A percentile compares a stretch with the other conserved stretches of the same genome.
Evolutionary conservation across 30 jellyfish, hydroid and myxozoan genomes (phyloP).

Genomic region (Mastigias papua): DNA sequence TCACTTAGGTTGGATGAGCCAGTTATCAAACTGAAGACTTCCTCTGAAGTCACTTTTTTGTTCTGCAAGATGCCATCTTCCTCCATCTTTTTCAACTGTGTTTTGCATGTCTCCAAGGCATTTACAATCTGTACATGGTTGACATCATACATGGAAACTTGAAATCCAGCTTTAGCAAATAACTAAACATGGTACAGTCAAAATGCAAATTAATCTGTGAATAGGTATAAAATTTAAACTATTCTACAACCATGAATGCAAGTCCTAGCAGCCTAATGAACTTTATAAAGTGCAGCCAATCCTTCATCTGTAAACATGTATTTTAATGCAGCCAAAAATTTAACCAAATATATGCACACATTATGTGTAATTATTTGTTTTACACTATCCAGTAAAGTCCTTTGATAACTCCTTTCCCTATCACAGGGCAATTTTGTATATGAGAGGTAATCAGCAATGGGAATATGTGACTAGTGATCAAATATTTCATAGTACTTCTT

Average conservation of each 20-base stretch:
- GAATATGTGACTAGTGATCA: too few relatives aligned
- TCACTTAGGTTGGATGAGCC: slow-evolving; percentile 63
- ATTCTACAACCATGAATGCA: not conserved
- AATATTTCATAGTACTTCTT: too few relatives aligned
- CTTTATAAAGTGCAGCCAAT: too few relatives aligned
- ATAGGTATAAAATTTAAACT: not conserved
- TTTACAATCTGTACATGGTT: slow-evolving; percentile 64
- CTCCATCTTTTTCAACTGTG: slow-evolving; percentile 73
- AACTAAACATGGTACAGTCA: slow-evolving; percentile 39
- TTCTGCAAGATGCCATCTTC: slow-evolving; percentile 58
- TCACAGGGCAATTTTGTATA: too few relatives aligned
- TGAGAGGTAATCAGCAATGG: too few relatives aligned
- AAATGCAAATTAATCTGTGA: not conserved
- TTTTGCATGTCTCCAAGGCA: slow-evolving; percentile 68
- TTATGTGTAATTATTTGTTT: too few relatives aligned
- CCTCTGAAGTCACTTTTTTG: slow-evolving; percentile 46
- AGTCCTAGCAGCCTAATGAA: not conserved
- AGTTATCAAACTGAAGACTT: slow-evolving; percentile 38
- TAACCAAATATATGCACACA: too few relatives aligned
- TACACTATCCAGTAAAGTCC: too few relatives aligned
- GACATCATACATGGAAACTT: slow-evolving; percentile 80
- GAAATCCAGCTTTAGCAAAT: slow-evolving; percentile 92
- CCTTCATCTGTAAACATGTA: too few relatives aligned
- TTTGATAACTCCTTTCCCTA: too few relatives aligned
- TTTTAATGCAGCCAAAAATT: too few relatives aligned